A percentile compares a stretch with the other conserved stretches of the same genome.
Evolutionary conservation across 2,888 invertebrate genomes (phyloP).

Genomic region (Tyria jacobaeae): DNA sequence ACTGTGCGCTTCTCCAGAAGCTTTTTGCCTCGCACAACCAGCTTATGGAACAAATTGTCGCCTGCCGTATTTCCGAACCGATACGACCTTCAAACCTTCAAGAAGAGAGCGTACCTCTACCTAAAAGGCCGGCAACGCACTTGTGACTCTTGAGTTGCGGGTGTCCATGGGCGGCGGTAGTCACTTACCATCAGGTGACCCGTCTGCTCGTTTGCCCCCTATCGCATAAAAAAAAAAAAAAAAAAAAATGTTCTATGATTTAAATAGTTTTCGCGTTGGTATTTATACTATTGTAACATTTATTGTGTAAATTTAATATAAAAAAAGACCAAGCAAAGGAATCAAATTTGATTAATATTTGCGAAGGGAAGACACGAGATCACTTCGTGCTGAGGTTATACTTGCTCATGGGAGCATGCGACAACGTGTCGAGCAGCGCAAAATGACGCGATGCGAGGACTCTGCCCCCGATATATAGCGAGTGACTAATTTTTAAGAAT

Average conservation of each 20-base stretch:
- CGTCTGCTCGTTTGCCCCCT: too few species aligned
- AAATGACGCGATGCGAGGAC: slow-evolving; percentile 54
- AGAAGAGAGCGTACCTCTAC: too few species aligned
- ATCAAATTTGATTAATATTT: slow-evolving; percentile 35
- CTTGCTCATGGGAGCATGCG: slow-evolving; percentile 13
- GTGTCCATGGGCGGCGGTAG: too few species aligned
- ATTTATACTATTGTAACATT: neutral
- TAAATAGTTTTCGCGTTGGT: neutral
- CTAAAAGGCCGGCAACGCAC: too few species aligned
- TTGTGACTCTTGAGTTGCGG: too few species aligned
- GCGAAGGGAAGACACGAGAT: slow-evolving; percentile 59
- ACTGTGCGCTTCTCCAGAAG: too few species aligned
- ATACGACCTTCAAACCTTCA: too few species aligned
- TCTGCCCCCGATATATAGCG: slow-evolving; percentile 60
- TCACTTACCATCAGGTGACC: too few species aligned
- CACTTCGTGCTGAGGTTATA: slow-evolving; percentile 52
- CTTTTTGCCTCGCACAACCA: too few species aligned
- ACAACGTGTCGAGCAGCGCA: slow-evolving; percentile 39
- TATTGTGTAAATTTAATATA: neutral
- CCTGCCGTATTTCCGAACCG: too few species aligned
- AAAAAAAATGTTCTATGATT: neutral
- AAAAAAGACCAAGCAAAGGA: slow-evolving; percentile 9
- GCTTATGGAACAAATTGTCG: too few species aligned
- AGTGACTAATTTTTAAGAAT: slow-evolving; percentile 62
- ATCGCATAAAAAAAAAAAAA: too few species aligned